Base-by-base conservation (phyloP, 2,113 vertebrate genomes). In the Protobothrops mucrosquamatus region DNA sequence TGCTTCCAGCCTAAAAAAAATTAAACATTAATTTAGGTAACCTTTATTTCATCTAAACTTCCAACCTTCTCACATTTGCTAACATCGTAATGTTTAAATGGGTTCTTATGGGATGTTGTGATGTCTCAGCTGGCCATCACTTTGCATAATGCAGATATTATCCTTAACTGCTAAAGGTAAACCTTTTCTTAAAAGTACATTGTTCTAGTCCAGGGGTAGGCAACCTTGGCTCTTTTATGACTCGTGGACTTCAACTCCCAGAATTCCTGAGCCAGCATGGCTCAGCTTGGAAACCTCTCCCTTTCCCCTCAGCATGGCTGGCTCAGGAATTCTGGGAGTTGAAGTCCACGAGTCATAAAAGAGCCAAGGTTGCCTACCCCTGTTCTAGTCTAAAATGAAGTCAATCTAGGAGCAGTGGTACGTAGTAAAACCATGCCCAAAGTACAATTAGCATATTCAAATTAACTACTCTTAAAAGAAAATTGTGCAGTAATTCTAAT, bases 81-180 rank as follows among this genome's bases (percentile, higher is more conserved):
- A 22, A 87, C 87, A 90, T 91, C 94, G 87, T 93, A 26, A 0
- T 0, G 89, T 94, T 89, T 56, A 23, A 74, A 93, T 91, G 87
- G 94, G 94, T 93, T 29, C 88, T 52, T 92, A 92, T 11, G 96
- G 91, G 87, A 85, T 95, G 96, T 93, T 94, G 59, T 87, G 95
- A 91, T 91, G 64, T 87, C 94, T 85, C 0, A 5, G 43, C 89
- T 93, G 89, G 64, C 1, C 9, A 93, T 92, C 81, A 94, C n/a
- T 39, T 87, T 87, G 20, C 12, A 87, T 14, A 29, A 87, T 51
- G 10, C 43, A 64, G 26, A 4, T 24, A 22, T 93, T 93, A 95
- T 92, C 86, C 93, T 93, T 92, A 87, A 86, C 56, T 56, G 93
- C 95, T 96, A 94, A 94, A 56, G 52, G 93, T 64, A 9, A 54